A percentile compares a stretch with the other conserved stretches of the same genome.
Evolutionary conservation across 2,888 invertebrate species (phyloP).

Genomic region (Clivina fossor): DNA sequence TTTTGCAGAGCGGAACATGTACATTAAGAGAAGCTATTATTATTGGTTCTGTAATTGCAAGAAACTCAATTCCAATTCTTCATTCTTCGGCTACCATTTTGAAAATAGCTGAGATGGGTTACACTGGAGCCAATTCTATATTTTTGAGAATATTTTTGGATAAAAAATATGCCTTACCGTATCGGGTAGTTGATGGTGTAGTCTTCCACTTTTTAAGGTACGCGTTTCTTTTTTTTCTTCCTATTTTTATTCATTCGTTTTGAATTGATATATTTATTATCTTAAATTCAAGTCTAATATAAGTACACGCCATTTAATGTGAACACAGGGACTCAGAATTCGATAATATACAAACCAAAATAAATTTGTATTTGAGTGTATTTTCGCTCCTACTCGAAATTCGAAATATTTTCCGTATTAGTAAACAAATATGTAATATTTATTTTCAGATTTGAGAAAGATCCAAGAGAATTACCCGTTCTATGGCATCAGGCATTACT

Average conservation of each 20-base stretch:
- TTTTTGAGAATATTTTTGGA: conserved; percentile 92
- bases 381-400: conserved; percentile 1
- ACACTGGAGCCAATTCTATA: conserved; percentile 93
- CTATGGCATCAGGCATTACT: conserved; percentile 96
- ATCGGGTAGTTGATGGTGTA: conserved; percentile 89
- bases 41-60: conserved; percentile 86
- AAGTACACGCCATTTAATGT: too few species aligned
- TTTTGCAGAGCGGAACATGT: conserved; percentile 80
- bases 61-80: conserved; percentile 89
- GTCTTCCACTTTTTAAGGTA: conserved; percentile 93
- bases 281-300: too few species aligned
- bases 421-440: conserved; percentile 17
- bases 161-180: conserved; percentile 97
- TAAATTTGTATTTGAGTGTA: conserved; percentile 24
- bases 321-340: too few species aligned
- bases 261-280: background rate
- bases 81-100: conserved; percentile 95
- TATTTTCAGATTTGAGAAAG: conserved; percentile 74
- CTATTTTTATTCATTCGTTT: too few species aligned
- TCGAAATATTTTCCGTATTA: conserved; percentile 5
- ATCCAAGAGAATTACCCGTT: conserved; percentile 84
- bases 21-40: conserved; percentile 95
- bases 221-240: conserved; percentile 34
- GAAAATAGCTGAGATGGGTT: conserved; percentile 97
- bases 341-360: too few species aligned